A percentile compares a stretch with the other conserved stretches of the same genome.
Conservation (phyloP, 2,888 invertebrate species). For the Dryobota labecula region DNA sequence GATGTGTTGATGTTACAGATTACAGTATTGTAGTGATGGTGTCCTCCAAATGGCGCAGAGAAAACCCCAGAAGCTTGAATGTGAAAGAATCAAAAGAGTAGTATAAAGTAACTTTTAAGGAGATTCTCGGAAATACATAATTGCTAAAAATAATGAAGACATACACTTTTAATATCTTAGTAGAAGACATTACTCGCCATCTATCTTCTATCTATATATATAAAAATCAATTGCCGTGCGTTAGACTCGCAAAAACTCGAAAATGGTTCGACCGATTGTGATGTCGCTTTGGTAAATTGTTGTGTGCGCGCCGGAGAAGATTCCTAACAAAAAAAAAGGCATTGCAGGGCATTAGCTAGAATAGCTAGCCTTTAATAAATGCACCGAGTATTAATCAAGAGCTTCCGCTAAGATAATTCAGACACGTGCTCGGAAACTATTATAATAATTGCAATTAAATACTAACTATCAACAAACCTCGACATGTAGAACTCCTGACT, state of each 20-base stretch:
- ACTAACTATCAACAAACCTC: constrained; percentile 10
- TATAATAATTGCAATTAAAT: constrained; percentile 26
- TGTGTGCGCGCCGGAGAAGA: no score
- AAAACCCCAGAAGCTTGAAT: neutral
- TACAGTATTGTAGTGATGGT: neutral
- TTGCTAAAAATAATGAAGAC: no score
- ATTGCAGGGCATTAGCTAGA: no score
- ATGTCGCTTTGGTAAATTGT: no score
- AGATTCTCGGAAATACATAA: no score
- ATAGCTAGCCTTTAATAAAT: constrained; percentile 31
- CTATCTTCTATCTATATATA: no score
- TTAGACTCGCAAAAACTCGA: no score
- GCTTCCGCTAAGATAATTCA: constrained; percentile 34
- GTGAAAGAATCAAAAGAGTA: neutral
- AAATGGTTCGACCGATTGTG: no score
- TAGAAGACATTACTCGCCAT: neutral
- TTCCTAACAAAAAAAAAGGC: no score
- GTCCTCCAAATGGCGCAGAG: neutral
- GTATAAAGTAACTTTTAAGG: no score
- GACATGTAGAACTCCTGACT: constrained; percentile 24
- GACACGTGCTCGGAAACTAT: constrained; percentile 19
- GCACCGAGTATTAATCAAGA: neutral
- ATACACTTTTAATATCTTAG: neutral
- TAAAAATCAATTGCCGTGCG: no score
- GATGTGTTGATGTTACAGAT: constrained; percentile 30